Evolutionary conservation across 2,797 vertebrate genomes (phyloP), one percentile per base, ranked within the genome.

Genomic region (Paratrypauchen microcephalus): DNA sequence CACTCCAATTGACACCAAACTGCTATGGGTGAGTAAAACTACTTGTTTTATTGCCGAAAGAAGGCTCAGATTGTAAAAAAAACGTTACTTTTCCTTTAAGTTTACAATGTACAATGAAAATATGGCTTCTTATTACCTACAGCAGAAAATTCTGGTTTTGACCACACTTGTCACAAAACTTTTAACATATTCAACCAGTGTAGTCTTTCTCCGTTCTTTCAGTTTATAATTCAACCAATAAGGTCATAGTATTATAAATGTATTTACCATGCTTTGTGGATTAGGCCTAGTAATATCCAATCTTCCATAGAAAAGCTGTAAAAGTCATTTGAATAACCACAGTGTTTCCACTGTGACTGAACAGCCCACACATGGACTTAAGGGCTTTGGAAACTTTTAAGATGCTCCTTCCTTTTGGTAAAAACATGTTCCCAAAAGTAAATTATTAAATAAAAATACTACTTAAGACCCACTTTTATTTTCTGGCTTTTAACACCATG

Each of bases 321-420:
- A 26, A 26, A 64, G 23, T 47, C 62, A 64, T 64, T 64, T 64
- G 39, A 26, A 8, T 48, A 18, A 48, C 21, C 41, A 15, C 12
- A 18, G 39, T 47, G 41, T 64, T 64, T 48, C 61, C 60, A 24
- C 24, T 63, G 61, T 63, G 15, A 62, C 11, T 4, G 6, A 41
- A 21, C 41, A 19, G 24, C 39, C 62, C 41, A 26, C 39, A 47
- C 23, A 47, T 26, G 62, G 62, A 64, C 41, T 26, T 8, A 12
- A 62, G 60, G 21, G 21, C 41, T 21, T 36, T 62, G 62, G 62
- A 64, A 64, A 64, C 41, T 26, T 26, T 26, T 18, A 16, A 15
- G 11, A 47, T 9, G 41, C 18, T 41, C 11, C 36, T 47, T 41
- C n/a, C 36, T 41, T 62, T 41, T 41, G 32, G 58, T 18, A 19